Percentiles rank a stretch among this genome's conserved stretches.
Evolutionary conservation across 2,113 vertebrate genomes (phyloP).

Genomic region (Mixornis gularis): DNA sequence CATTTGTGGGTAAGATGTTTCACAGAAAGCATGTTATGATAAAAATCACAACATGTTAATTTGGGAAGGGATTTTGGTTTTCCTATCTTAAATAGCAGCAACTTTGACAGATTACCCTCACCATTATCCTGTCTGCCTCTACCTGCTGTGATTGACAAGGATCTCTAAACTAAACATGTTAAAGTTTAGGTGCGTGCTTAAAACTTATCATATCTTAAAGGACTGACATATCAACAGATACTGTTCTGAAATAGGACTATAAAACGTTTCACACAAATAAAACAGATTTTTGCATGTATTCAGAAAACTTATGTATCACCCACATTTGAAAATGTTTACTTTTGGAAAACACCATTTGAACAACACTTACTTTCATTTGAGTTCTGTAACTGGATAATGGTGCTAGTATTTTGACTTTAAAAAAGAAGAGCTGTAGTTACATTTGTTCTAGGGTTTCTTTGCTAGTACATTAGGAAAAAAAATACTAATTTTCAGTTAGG

Average conservation of each 20-base stretch:
- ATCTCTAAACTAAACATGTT: not conserved
- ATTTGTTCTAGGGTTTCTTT: not conserved
- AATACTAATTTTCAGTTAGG: accelerated
- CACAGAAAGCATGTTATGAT: not conserved
- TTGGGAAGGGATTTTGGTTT: not conserved
- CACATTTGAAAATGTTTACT: not conserved
- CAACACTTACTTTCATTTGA: not conserved
- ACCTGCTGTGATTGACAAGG: not conserved
- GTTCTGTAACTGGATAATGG: not conserved
- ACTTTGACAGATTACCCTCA: not conserved
- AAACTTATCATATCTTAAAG: not conserved
- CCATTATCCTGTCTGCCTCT: not conserved
- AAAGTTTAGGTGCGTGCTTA: not conserved
- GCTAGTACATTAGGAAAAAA: not conserved
- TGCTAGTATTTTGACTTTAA: not conserved
- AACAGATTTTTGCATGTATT: not conserved
- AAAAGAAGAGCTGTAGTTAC: not conserved
- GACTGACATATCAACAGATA: not conserved
- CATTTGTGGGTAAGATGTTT: not conserved
- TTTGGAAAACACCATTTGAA: not conserved
- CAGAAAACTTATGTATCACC: not conserved
- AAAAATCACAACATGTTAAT: not conserved
- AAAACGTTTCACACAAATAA: not conserved
- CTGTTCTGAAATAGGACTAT: not conserved
- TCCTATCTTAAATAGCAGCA: not conserved